phyloP scores from a whole-genome alignment of 2,888 invertebrate genomes.

The Gnatocerus cornutus region DNA sequence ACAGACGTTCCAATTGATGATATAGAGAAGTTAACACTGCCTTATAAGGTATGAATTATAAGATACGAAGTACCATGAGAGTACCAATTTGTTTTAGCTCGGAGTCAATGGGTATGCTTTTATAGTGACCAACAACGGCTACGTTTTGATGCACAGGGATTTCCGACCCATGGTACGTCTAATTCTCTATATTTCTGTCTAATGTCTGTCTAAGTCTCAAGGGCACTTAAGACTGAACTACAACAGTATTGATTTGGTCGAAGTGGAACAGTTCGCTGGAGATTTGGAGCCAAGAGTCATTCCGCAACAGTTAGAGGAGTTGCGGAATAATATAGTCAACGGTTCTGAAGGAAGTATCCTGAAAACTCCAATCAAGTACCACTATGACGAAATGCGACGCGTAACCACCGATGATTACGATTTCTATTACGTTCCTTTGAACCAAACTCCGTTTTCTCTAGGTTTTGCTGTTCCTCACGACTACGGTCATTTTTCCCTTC shows the following conservation, averaged over 20 bases:
- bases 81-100: slow-evolving; percentile 76
- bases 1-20: slow-evolving; percentile 96
- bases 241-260: slow-evolving; percentile 96
- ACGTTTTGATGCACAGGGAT: slow-evolving; percentile 95
- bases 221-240: slow-evolving; percentile 77
- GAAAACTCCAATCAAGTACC: slow-evolving; percentile 83
- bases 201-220: slow-evolving; percentile 54
- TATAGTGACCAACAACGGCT: slow-evolving; percentile 97
- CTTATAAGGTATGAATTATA: slow-evolving; percentile 81
- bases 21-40: slow-evolving; percentile 90
- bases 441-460: slow-evolving; percentile 92
- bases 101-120: slow-evolving; percentile 98
- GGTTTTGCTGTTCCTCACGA: slow-evolving; percentile 87
- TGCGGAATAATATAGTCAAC: slow-evolving; percentile 83
- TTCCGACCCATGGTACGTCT: slow-evolving; percentile 87
- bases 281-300: slow-evolving; percentile 79
- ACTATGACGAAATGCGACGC: slow-evolving; percentile 89
- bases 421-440: slow-evolving; percentile 87
- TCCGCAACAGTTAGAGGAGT: slow-evolving; percentile 73
- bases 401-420: slow-evolving; percentile 86
- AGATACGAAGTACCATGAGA: not conserved
- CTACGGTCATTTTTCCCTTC: slow-evolving; percentile 83
- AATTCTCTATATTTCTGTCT: not conserved
- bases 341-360: slow-evolving; percentile 79
- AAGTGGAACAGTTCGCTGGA: slow-evolving; percentile 90